These are phyloP conservation scores for Enteromius fasciolatus DNA, from an alignment of 2,797 vertebrate genomes.

Conservation along the genomic window DNA sequence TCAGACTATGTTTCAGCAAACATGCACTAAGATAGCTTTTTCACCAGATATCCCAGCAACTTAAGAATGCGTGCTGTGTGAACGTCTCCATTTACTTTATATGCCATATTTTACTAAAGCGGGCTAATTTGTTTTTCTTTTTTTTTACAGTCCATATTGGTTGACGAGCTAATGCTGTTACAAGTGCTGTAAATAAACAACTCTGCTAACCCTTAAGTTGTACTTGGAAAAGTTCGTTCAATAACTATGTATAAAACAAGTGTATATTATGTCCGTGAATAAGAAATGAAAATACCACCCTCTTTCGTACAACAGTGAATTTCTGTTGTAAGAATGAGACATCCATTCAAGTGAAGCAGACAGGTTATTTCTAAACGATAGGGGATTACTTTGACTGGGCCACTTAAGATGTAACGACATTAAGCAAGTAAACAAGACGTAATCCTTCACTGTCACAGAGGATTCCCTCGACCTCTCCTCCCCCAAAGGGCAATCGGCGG, in stretches of 20 bases:
- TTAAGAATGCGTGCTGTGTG: neutral
- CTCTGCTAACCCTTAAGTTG: neutral
- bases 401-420: slow-evolving; percentile 68
- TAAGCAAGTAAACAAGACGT: slow-evolving; percentile 62
- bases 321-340: neutral
- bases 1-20: neutral
- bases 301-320: neutral
- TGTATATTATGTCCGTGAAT: neutral
- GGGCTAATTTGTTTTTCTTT: neutral
- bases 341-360: neutral
- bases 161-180: neutral
- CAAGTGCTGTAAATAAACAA: slow-evolving; percentile 29
- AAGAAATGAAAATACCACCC: too few species aligned
- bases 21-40: neutral
- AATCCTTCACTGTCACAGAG: slow-evolving; percentile 64
- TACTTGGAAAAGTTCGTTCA: neutral
- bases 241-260: neutral
- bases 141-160: neutral
- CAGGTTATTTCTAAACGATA: slow-evolving; percentile 69
- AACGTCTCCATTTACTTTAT: neutral
- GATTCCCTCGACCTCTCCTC: slow-evolving; percentile 40
- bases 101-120: neutral
- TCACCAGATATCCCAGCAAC: neutral
- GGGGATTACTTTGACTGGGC: slow-evolving; percentile 67
- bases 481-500: slow-evolving; percentile 20